phyloP scores from a whole-genome alignment of 2,888 invertebrate genomes.

The Baronia brevicornis region DNA sequence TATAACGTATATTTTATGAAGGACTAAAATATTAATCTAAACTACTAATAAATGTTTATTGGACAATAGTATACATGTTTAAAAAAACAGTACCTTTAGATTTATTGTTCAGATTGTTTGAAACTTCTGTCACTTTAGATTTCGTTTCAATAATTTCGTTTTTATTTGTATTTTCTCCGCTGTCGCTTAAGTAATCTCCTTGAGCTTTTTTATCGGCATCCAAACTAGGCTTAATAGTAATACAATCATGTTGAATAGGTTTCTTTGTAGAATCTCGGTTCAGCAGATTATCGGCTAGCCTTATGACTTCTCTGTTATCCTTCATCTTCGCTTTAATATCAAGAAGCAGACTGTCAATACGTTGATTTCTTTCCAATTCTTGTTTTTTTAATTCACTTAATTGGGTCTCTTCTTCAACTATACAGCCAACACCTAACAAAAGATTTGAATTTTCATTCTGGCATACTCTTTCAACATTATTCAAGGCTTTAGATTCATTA shows the following conservation, averaged over 20 bases:
- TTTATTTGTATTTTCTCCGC: background rate
- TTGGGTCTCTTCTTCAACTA: slow-evolving; percentile 31
- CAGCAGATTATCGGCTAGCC: slow-evolving; percentile 53
- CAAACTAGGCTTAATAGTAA: slow-evolving; percentile 14
- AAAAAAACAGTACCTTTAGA: slow-evolving; percentile 1
- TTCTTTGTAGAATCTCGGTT: slow-evolving; percentile 42
- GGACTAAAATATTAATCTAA: too few relatives aligned
- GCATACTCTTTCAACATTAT: too few relatives aligned
- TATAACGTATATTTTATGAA: too few relatives aligned
- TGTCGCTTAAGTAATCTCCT: slow-evolving; percentile 36
- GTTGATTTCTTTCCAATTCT: slow-evolving; percentile 43
- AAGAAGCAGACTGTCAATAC: slow-evolving; percentile 49
- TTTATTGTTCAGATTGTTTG: background rate
- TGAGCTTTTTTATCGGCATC: slow-evolving; percentile 40
- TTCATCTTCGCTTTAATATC: slow-evolving; percentile 65
- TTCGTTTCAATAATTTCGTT: background rate
- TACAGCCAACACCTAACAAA: too few relatives aligned
- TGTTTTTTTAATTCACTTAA: slow-evolving; percentile 34
- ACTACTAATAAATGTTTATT: too few relatives aligned
- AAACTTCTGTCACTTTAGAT: slow-evolving; percentile 2
- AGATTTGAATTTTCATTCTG: too few relatives aligned
- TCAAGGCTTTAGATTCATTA: slow-evolving; percentile 12
- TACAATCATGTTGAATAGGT: slow-evolving; percentile 14
- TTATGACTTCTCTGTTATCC: slow-evolving; percentile 57
- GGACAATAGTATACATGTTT: too few relatives aligned